Percentiles rank a stretch among this genome's conserved stretches.
Evolutionary conservation across 2,113 vertebrate species (phyloP).

Genomic region (Quiscalus mexicanus): DNA sequence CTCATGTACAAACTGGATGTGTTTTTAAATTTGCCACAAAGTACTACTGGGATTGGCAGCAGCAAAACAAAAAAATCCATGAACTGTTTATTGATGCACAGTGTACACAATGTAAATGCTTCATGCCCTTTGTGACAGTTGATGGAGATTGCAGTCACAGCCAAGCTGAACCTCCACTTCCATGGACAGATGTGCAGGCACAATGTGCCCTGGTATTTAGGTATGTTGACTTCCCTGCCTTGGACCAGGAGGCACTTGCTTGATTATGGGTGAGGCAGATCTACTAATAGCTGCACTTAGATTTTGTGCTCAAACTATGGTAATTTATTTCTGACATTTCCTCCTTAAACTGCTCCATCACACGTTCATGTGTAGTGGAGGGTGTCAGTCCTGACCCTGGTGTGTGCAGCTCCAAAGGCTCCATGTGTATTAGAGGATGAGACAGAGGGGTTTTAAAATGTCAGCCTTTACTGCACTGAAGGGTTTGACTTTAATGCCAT

Average conservation of each 20-base stretch:
- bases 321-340: not conserved
- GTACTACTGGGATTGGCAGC: not conserved
- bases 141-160: not conserved
- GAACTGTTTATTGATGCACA: not conserved
- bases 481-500: not conserved
- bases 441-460: not conserved
- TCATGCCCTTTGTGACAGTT: not conserved
- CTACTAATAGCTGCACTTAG: not conserved
- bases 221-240: not conserved
- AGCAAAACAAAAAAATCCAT: not conserved
- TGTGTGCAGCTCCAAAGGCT: not conserved
- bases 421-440: not conserved
- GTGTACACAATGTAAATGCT: not conserved
- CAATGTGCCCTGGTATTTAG: not conserved
- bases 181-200: not conserved
- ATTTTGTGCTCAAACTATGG: not conserved
- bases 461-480: not conserved
- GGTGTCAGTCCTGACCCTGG: not conserved
- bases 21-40: not conserved
- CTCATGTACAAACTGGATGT: not conserved
- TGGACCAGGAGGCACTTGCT: not conserved
- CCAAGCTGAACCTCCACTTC: not conserved
- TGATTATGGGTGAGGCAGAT: not conserved
- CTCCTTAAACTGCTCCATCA: not conserved
- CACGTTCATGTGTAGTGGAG: accelerated